Evolutionary conservation across 1,140 invertebrate genomes (phyloP), one percentile per base, ranked within the genome.

Genomic region (Drosophila malerkotliana): DNA sequence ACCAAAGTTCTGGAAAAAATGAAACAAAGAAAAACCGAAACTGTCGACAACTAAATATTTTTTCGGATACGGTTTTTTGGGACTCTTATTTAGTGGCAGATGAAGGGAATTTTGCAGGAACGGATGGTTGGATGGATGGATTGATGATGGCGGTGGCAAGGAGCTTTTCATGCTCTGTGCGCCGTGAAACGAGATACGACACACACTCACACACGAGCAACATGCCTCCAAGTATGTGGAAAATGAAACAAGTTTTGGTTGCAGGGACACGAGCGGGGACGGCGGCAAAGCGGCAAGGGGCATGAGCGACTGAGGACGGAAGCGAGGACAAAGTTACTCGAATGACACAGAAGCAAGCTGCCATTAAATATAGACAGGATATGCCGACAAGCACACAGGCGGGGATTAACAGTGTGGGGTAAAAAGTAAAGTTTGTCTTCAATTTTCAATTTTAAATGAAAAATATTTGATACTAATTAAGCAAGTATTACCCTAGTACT

Each of bases 131-230:
- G 32, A 47, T 47, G 15, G 44, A 47, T 47, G 62, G 60, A 64
- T 52, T 72, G 68, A 72, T 72, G 69, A 54, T 66, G 39, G 53
- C 34, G 45, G 18, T 12, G 32, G 32, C 61, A 72, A 73, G 45
- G 76, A 61, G 62, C 30, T 73, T 80, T 80, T 84, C 81, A 84
- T 76, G 80, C 80, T 84, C 75, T 62, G 53, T 73, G 59, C 72
- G 72, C 80, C 72, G 63, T 84, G 81, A 85, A 84, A 84, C 81
- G 77, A 84, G 81, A 84, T 77, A 69, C 78, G 59, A 49, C 48
- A 58, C 59, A 58, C 54, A 47, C 69, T 51, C 57, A 32, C 53
- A 48, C 14, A 45, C 45, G 34, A 15, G 61, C 26, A 45, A 75
- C 63, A 47, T 57, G 62, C 61, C 54, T 30, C 73, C 73, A 82